These are phyloP conservation scores for Martes martes DNA, from an alignment of 2,113 vertebrate species.

Conservation along the genomic window DNA sequence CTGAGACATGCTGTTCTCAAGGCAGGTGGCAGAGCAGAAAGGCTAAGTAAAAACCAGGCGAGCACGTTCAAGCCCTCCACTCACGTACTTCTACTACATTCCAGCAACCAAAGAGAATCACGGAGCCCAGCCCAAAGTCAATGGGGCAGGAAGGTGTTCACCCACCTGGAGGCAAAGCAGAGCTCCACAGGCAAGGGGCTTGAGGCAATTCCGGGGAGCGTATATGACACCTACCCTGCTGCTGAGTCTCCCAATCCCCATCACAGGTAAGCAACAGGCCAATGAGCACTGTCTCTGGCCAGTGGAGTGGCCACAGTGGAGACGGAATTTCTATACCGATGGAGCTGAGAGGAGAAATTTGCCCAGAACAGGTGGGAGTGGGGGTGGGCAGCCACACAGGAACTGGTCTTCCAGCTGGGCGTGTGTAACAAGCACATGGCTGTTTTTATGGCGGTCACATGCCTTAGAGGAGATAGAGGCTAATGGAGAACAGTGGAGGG, in stretches of 20 bases:
- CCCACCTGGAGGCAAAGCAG: background rate
- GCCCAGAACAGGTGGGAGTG: background rate
- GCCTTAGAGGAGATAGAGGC: too few species aligned
- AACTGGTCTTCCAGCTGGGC: too few species aligned
- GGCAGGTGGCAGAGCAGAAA: background rate
- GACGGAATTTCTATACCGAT: background rate
- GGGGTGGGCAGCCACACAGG: background rate
- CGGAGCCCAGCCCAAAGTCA: background rate
- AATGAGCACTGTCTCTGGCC: background rate
- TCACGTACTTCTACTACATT: background rate
- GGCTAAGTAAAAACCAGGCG: background rate
- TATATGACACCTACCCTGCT: background rate
- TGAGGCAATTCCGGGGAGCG: accelerated
- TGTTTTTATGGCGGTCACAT: background rate
- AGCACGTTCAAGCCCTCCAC: too few species aligned
- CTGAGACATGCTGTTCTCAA: too few species aligned
- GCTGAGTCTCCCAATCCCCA: too few species aligned
- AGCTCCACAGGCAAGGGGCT: background rate
- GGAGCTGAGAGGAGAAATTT: background rate
- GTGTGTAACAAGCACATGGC: background rate
- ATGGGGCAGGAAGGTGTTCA: accelerated
- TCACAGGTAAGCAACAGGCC: background rate
- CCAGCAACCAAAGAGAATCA: background rate
- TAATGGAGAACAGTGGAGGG: background rate
- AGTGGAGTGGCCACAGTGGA: background rate